Conservation (phyloP, 2,113 vertebrate species). For the Peromyscus polionotus region DNA sequence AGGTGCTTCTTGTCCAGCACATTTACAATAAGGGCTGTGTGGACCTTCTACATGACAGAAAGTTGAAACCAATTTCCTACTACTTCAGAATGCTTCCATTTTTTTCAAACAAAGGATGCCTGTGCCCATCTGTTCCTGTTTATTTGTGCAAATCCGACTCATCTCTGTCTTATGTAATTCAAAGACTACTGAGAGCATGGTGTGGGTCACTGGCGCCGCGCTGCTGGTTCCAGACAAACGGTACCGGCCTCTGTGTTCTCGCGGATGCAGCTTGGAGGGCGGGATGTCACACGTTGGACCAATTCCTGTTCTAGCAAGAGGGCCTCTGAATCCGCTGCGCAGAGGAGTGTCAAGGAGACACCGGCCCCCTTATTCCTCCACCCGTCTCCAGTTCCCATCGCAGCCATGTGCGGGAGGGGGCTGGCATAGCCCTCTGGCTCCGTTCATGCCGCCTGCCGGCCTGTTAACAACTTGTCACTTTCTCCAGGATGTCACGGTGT, state of each 20-base stretch:
- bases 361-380: too few species aligned
- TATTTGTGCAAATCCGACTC: not conserved
- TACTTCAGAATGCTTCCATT: not conserved
- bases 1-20: not conserved
- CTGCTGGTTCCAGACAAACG: not conserved
- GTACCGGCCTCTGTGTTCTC: not conserved
- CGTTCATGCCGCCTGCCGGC: not conserved
- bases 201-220: not conserved
- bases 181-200: not conserved
- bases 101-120: not conserved
- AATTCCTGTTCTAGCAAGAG: not conserved
- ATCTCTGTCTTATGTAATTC: not conserved
- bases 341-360: not conserved
- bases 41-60: not conserved
- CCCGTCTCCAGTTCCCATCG: fast-evolving
- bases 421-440: not conserved
- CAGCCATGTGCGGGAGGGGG: not conserved
- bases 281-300: not conserved
- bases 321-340: not conserved
- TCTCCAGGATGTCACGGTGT: not conserved
- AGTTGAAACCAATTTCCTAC: not conserved
- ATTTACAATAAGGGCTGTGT: not conserved
- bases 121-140: slow-evolving; percentile 32
- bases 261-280: not conserved
- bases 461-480: not conserved